These are phyloP conservation scores for Macrosoma leucophasiata DNA, from an alignment of 2,888 invertebrate species.

Conservation along the genomic window DNA sequence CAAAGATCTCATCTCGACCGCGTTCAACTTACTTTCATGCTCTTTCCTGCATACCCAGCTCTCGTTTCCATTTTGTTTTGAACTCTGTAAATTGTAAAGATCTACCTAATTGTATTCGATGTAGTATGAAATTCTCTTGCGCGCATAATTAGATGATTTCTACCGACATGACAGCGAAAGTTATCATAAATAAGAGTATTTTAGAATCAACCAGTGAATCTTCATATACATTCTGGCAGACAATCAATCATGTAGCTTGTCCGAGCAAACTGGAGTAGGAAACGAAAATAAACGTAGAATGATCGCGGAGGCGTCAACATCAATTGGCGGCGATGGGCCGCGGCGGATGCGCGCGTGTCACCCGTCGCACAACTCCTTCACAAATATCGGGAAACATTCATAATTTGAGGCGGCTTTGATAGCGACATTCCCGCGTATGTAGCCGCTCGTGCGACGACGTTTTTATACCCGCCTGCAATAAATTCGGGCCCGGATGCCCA, in stretches of 20 bases:
- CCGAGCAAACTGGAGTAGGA: constrained; percentile 10
- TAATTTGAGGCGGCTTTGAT: constrained; percentile 66
- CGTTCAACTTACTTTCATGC: too few relatives aligned
- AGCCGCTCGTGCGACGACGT: constrained; percentile 49
- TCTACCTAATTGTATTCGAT: too few relatives aligned
- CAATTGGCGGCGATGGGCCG: constrained; percentile 37
- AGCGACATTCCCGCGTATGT: constrained; percentile 34
- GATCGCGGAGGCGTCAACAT: constrained; percentile 32
- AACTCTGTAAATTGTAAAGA: too few relatives aligned
- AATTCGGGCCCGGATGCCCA: constrained; percentile 55
- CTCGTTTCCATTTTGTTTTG: too few relatives aligned
- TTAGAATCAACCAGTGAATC: too few relatives aligned
- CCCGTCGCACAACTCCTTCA: constrained; percentile 62
- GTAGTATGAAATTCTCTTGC: too few relatives aligned
- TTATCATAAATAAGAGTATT: neutral
- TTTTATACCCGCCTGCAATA: constrained; percentile 54
- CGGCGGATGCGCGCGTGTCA: constrained; percentile 61
- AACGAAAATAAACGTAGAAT: constrained; percentile 43
- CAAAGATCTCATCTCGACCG: too few relatives aligned
- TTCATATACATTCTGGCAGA: too few relatives aligned
- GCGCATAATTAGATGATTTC: too few relatives aligned
- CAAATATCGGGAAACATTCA: constrained; percentile 66
- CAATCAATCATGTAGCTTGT: neutral
- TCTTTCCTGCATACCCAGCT: too few relatives aligned
- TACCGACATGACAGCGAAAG: neutral